Evolutionary conservation across 2,797 vertebrate species (phyloP).

Genomic region (Sebastes oblongus): DNA sequence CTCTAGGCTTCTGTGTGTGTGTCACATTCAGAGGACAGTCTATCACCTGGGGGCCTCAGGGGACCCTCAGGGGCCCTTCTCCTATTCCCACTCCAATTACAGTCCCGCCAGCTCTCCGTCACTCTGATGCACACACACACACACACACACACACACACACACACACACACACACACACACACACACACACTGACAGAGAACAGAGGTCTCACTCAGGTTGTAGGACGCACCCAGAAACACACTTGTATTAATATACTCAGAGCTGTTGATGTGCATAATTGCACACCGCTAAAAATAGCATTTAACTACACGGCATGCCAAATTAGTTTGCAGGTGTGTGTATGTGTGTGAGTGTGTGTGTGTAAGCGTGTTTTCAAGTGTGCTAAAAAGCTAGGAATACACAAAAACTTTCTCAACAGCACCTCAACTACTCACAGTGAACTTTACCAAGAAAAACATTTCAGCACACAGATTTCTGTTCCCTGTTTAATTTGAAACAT

Average conservation of each 20-base stretch:
- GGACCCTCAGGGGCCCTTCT: constrained; percentile 53
- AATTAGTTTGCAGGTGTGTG: constrained; percentile 3
- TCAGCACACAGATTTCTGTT: background rate
- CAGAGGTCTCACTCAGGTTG: constrained; percentile 11
- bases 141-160: background rate
- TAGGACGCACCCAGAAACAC: constrained; percentile 19
- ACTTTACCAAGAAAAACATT: background rate
- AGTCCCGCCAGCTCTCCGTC: constrained; percentile 39
- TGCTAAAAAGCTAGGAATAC: background rate
- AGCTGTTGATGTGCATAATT: constrained; percentile 53
- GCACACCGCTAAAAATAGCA: constrained; percentile 48
- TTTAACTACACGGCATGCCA: constrained; percentile 8
- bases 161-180: background rate
- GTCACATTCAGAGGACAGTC: constrained; percentile 64
- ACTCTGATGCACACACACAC: background rate
- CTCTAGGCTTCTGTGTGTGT: constrained; percentile 13
- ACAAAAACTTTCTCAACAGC: background rate
- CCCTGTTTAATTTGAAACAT: background rate
- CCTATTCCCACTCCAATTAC: constrained; percentile 72
- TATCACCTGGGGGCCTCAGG: constrained; percentile 48
- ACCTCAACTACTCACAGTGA: background rate
- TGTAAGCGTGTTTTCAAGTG: background rate
- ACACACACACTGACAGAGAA: background rate
- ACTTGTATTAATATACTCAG: constrained; percentile 46
- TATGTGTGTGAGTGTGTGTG: no score